Evolutionary conservation across 2,888 invertebrate species (phyloP).

Genomic region (Amblyteles armatorius): DNA sequence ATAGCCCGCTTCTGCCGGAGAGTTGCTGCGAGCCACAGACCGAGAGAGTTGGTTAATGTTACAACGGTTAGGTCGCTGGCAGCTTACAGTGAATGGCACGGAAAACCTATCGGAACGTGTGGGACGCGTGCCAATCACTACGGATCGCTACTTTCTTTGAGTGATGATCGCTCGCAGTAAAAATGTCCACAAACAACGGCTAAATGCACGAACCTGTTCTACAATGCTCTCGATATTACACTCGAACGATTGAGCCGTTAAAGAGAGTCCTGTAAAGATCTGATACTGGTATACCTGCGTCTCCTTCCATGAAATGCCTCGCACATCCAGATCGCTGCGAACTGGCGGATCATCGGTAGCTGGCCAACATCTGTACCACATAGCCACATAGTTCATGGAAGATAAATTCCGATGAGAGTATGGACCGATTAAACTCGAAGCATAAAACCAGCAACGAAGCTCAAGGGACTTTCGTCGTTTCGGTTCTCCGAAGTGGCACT

Average conservation of each 20-base stretch:
- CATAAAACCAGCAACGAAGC: conserved; percentile 61
- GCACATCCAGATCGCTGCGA: background rate
- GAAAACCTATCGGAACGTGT: background rate
- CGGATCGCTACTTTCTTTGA: background rate
- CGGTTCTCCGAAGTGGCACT: conserved; percentile 52
- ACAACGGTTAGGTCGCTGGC: background rate
- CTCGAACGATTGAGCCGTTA: background rate
- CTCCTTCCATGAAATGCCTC: background rate
- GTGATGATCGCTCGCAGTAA: background rate
- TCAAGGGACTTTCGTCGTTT: conserved; percentile 51
- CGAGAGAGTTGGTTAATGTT: background rate
- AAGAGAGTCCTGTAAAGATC: background rate
- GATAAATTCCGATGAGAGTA: conserved; percentile 26
- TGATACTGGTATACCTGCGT: background rate
- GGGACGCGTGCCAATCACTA: conserved; percentile 2
- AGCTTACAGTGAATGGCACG: conserved; percentile 7
- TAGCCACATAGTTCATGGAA: background rate
- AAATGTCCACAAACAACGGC: background rate
- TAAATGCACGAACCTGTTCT: background rate
- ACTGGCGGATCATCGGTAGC: background rate
- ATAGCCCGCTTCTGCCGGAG: conserved; percentile 50
- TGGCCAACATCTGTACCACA: background rate
- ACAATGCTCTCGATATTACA: background rate
- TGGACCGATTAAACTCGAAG: conserved; percentile 48
- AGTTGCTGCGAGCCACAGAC: conserved; percentile 19